Base-by-base conservation (phyloP, 2,888 invertebrate genomes). In the Odontothrips loti region DNA sequence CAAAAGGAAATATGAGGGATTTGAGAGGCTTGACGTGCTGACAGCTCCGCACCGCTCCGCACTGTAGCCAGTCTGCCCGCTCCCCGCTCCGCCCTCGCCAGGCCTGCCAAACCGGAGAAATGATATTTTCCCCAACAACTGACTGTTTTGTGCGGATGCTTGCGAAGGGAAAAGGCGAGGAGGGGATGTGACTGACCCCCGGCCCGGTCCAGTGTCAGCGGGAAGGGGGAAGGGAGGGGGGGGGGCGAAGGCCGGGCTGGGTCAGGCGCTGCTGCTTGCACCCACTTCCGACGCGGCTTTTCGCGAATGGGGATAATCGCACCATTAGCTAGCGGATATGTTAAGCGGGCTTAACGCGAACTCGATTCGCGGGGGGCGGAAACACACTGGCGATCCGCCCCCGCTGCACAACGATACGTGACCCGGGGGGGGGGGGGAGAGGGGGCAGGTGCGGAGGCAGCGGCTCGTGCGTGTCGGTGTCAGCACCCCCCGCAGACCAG, bases 21-120 rank as follows among this genome's bases (percentile, higher is more conserved):
- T 75, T 75, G 68, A 75, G 27, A 75, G 68, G 68, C 68, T 75
- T 75, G 68, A 75, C 68, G 68, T 75, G 68, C 68, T 75, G 68
- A 75, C 68, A 75, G 68, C 68, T 27, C 68, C 27, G 12, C 11
- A 15, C 58, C 58, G 58, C 58, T 20, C 58, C 20, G 58, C 20
- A 15, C 58, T 51, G 51, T 6, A 51, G 51, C 51, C 51, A 12
- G 51, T 43, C 34, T 43, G 34, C 34, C 34, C n/a, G n/a, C n/a
- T 17, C 9, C 15, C 58, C 17, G 15, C 58, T n/a, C 58, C 58
- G 58, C 11, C 58, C 58, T 43, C 51, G 51, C 51, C 58, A 20
- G 58, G 58, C 58, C 58, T 58, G 58, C 58, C 58, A 15, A 58
- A 58, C 58, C 58, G 58, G 58, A 58, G 58, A 58, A 15, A 58